Evolutionary conservation across 2,797 vertebrate genomes (phyloP).

Genomic region (Tiaroga cobitis): DNA sequence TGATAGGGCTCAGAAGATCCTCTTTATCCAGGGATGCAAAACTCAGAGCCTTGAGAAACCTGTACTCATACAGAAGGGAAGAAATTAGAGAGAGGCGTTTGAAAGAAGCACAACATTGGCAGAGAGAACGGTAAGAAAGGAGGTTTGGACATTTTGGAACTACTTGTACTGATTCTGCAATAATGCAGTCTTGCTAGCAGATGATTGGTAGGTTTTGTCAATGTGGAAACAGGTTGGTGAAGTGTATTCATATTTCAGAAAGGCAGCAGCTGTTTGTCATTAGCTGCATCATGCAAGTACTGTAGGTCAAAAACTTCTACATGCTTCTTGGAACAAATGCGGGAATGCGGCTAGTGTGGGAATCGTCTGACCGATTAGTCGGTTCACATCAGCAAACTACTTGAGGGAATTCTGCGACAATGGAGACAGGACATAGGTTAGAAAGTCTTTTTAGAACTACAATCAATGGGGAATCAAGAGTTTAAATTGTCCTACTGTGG

Average conservation of each 20-base stretch:
- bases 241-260: neutral
- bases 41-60: conserved; percentile 98
- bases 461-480: conserved; percentile 9
- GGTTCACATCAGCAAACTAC: conserved; percentile 21
- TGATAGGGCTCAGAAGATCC: conserved; percentile 96
- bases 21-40: conserved; percentile 98
- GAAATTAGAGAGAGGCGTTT: neutral
- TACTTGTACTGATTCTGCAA: neutral
- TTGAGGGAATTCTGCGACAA: conserved; percentile 17
- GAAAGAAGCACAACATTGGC: conserved; percentile 61
- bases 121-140: conserved; percentile 50
- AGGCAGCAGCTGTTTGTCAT: conserved; percentile 49
- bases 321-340: conserved; percentile 24
- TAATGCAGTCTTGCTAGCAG: neutral
- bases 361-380: neutral
- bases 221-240: conserved; percentile 1
- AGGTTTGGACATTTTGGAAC: conserved; percentile 8
- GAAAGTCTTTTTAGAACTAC: conserved; percentile 25
- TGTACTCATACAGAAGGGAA: conserved; percentile 71
- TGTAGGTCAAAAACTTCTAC: conserved; percentile 18
- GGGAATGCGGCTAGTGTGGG: neutral
- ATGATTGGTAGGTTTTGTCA: conserved; percentile 19
- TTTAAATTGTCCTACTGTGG: conserved; percentile 4
- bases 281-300: conserved; percentile 34
- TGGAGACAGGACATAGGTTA: conserved; percentile 17